Evolutionary conservation across 2,888 invertebrate genomes (phyloP), one percentile per base, ranked within the genome.

Genomic region (Gisinianus flammeolus): DNA sequence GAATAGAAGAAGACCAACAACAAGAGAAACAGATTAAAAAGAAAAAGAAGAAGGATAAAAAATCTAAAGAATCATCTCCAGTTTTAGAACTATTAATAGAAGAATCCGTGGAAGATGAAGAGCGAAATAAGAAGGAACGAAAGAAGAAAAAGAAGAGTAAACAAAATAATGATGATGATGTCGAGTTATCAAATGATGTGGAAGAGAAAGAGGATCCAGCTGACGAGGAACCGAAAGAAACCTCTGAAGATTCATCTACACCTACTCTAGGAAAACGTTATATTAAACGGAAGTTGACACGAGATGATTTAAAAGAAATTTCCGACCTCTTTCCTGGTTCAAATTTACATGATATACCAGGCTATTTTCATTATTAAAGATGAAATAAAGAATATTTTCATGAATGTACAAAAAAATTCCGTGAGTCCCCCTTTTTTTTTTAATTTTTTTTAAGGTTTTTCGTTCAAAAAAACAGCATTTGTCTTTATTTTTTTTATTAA

Each of bases 301-400:
- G 22, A 12, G 12, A 56, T 10, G 31, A 73, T 10, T 16, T 73
- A 22, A 30, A 30, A 26, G 16, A 30, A 31, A 26, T 73, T 31
- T n/a, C 56, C 22, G 6, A 30, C 12, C 52, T 5, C 22, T 73
- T 73, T 62, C 28, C 30, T 31, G 73, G 73, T 12, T n/a, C 62
- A 5, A 73, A 73, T 62, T 24, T 73, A 33, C 58, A 73, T 73
- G 22, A 62, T 62, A 56, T 73, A 56, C 31, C 19, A 24, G 73
- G 73, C 12, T 73, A 73, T 62, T 30, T 26, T 19, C 31, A 24
- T 26, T 72, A 72, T 58, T 72, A 30, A 62, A n/a, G 19, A 58
- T n/a, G 56, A n/a, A 58, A 58, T 58, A 58, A 24, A 24, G 22
- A 1, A 24, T 2, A 58, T n/a, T n/a, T n/a, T 6, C 24, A 58